Conservation (phyloP, 2,113 vertebrate species). For the Propithecus coquereli region DNA sequence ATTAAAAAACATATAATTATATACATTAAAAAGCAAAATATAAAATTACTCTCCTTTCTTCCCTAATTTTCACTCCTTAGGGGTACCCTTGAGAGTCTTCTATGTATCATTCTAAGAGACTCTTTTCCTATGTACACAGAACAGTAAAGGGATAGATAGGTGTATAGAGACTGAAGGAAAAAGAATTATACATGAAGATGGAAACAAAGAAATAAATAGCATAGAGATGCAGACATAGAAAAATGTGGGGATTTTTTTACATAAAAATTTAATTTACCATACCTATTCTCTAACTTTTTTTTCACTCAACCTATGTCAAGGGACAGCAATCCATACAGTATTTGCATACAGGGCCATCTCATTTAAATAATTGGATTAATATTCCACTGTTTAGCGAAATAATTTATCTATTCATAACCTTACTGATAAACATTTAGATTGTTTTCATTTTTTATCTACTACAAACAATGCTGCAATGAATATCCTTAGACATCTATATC, state of each 20-base stretch:
- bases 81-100: not conserved
- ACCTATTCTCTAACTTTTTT: not conserved
- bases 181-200: not conserved
- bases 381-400: no score
- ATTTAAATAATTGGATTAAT: not conserved
- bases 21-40: not conserved
- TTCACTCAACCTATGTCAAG: not conserved
- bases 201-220: not conserved
- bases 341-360: not conserved
- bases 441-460: not conserved
- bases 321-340: not conserved
- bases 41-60: not conserved
- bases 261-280: not conserved
- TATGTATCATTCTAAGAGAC: not conserved
- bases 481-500: not conserved
- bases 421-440: not conserved
- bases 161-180: not conserved
- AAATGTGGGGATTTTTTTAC: not conserved
- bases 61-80: not conserved
- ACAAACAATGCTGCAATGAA: not conserved
- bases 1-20: not conserved
- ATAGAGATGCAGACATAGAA: not conserved
- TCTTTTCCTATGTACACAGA: not conserved
- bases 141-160: not conserved
- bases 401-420: not conserved